Evolutionary conservation across 2,113 vertebrate genomes (phyloP), one percentile per base, ranked within the genome.

Genomic region (Gasterosteus nipponicus): DNA sequence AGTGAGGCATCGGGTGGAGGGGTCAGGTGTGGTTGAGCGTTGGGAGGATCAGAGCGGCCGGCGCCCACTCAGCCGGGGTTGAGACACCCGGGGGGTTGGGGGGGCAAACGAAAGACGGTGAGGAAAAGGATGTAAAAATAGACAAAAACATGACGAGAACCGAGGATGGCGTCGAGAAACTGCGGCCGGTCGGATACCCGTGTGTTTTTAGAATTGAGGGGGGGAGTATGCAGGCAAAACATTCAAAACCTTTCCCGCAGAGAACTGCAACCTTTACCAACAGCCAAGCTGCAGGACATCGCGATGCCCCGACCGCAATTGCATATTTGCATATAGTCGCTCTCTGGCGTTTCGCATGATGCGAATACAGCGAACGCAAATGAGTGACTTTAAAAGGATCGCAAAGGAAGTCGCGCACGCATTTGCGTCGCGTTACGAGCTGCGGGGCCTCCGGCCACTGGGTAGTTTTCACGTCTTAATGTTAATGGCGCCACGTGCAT

Each of bases 401-500:
- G 22, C 22, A 26, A 60, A 72, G 38, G 47, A 69, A 86, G 61
- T 68, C 51, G 46, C 29, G 75, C 54, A 75, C 47, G 0, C 39
- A 89, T 93, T 89, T 89, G 82, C 89, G 89, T 89, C 16, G 11
- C 77, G 22, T 78, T 22, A 91, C 86, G 60, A 85, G 73, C 87
- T 75, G 14, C 19, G 59, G 73, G 72, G 65, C 77, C 73, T 68
- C 66, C 74, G 57, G 62, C 29, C 3, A 19, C n/a, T 75, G 75
- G 54, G 62, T 63, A 72, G 33, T 67, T 86, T 26, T 26, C 75
- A 69, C 75, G 67, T 85, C 83, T 81, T 49, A 1, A 26, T 26
- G 75, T 87, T 87, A 11, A 85, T 69, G 74, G 81, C 42, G 10
- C 22, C 2, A 38, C 14, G 60, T 1, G 16, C 31, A 51, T 56